Conservation (phyloP, 2,888 invertebrate species). For the Mystacides longicornis region DNA sequence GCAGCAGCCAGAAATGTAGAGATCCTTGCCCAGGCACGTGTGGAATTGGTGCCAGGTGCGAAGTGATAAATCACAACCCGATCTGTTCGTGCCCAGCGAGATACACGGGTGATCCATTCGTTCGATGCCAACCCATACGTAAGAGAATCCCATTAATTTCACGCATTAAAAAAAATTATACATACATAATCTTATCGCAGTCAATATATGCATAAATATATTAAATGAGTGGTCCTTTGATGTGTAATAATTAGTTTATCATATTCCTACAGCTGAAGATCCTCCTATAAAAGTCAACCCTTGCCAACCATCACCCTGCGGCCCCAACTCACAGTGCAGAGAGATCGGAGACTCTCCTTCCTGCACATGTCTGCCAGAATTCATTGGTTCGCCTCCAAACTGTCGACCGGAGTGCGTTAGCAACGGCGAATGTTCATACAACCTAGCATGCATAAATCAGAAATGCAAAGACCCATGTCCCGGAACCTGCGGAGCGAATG, state of each 20-base stretch:
- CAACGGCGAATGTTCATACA: constrained; percentile 62
- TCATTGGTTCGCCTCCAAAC: constrained; percentile 61
- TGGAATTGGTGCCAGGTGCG: constrained; percentile 63
- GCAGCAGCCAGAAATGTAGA: constrained; percentile 67
- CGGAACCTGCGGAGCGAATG: constrained; percentile 65
- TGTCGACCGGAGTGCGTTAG: constrained; percentile 71
- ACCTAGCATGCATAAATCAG: constrained; percentile 63
- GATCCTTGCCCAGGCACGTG: constrained; percentile 75
- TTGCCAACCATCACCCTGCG: constrained; percentile 62
- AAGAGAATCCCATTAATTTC: constrained; percentile 23
- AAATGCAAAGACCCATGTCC: constrained; percentile 68
- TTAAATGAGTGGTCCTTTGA: constrained; percentile 8
- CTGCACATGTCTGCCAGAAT: constrained; percentile 65
- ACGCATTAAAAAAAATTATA: neutral
- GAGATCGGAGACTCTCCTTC: constrained; percentile 40
- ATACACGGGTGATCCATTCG: constrained; percentile 66
- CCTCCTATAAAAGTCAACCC: constrained; percentile 35
- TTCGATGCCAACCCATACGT: constrained; percentile 52
- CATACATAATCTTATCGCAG: too few relatives aligned
- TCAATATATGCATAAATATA: neutral
- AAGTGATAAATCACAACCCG: constrained; percentile 67
- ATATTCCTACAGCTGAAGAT: constrained; percentile 4
- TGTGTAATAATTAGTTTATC: constrained; percentile 14
- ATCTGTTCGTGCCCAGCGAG: constrained; percentile 58
- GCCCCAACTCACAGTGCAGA: constrained; percentile 36